A percentile compares a stretch with the other conserved stretches of the same genome.
phyloP scores from a whole-genome alignment of 1,140 invertebrate species.

The Danaus melanippus region DNA sequence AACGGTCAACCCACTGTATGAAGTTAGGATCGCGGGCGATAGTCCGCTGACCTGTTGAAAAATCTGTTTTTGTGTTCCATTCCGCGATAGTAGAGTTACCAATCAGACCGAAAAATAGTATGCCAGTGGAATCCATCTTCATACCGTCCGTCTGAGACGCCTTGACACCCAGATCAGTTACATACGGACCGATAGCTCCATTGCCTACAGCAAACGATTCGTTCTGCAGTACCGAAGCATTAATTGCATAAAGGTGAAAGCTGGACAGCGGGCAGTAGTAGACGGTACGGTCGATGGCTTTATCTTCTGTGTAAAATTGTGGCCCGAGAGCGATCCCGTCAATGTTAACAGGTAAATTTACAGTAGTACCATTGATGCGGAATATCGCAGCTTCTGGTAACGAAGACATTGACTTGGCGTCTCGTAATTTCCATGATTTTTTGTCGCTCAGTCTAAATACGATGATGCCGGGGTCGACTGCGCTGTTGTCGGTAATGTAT shows the following conservation, averaged over 20 bases:
- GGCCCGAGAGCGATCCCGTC: conserved; percentile 81
- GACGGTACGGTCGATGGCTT: conserved; percentile 67
- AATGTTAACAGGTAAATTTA: conserved; percentile 72
- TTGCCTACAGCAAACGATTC: conserved; percentile 51
- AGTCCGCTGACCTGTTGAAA: conserved; percentile 72
- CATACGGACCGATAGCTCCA: conserved; percentile 45
- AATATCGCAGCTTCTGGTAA: conserved; percentile 72
- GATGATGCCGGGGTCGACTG: conserved; percentile 78
- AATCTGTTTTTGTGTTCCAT: conserved; percentile 73
- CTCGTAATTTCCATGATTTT: conserved; percentile 78
- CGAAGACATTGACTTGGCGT: conserved; percentile 75
- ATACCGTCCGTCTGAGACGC: conserved; percentile 79
- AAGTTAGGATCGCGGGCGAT: conserved; percentile 76
- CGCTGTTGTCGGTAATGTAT: conserved; percentile 79
- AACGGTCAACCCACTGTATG: conserved; percentile 82
- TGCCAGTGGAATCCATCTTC: conserved; percentile 77
- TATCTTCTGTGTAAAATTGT: conserved; percentile 42
- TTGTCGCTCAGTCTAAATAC: conserved; percentile 76
- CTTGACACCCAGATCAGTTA: conserved; percentile 75
- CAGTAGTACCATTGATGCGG: conserved; percentile 71
- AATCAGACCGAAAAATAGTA: conserved; percentile 78
- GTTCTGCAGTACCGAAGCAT: conserved; percentile 72
- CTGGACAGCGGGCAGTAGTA: conserved; percentile 79
- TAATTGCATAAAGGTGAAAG: conserved; percentile 75
- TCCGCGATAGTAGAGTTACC: conserved; percentile 76